Percentiles rank a stretch among this genome's conserved stretches.
phyloP scores from a whole-genome alignment of 2,888 invertebrate genomes.

The Rhamnusium bicolor region DNA sequence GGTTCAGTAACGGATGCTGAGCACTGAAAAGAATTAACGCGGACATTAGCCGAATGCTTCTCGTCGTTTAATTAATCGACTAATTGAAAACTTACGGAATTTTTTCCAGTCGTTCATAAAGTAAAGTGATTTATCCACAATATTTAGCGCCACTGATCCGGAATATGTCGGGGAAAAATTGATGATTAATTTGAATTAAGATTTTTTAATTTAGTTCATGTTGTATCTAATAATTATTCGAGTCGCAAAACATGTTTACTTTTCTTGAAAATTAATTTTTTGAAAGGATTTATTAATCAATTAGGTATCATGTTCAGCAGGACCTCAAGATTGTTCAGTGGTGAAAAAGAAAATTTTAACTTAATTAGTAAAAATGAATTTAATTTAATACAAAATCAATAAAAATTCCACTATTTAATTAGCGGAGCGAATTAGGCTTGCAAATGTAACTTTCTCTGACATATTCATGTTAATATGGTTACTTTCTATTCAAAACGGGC shows the following conservation, averaged over 20 bases:
- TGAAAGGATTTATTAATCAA: neutral
- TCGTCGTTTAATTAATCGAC: conserved; percentile 67
- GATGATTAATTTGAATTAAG: conserved; percentile 58
- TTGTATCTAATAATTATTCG: conserved; percentile 3
- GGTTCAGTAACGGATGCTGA: conserved; percentile 56
- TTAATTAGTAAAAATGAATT: no score
- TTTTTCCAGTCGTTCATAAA: conserved; percentile 48
- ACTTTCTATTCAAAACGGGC: no score
- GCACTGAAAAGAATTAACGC: conserved; percentile 66
- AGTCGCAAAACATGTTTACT: conserved; percentile 36
- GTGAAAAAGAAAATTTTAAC: no score
- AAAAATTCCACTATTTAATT: no score
- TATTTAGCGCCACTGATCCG: conserved; percentile 53
- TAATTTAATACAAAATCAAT: no score
- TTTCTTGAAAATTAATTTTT: conserved; percentile 29
- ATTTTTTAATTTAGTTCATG: conserved; percentile 46
- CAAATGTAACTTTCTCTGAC: no score
- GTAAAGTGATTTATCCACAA: conserved; percentile 52
- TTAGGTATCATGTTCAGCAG: neutral
- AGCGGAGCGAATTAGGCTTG: no score
- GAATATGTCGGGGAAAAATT: conserved; percentile 47
- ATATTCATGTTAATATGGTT: no score
- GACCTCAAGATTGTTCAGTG: neutral
- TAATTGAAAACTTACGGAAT: conserved; percentile 67
- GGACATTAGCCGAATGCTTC: conserved; percentile 63